Evolutionary conservation across 1,140 invertebrate genomes (phyloP).

Genomic region (Drosophila leontia): DNA sequence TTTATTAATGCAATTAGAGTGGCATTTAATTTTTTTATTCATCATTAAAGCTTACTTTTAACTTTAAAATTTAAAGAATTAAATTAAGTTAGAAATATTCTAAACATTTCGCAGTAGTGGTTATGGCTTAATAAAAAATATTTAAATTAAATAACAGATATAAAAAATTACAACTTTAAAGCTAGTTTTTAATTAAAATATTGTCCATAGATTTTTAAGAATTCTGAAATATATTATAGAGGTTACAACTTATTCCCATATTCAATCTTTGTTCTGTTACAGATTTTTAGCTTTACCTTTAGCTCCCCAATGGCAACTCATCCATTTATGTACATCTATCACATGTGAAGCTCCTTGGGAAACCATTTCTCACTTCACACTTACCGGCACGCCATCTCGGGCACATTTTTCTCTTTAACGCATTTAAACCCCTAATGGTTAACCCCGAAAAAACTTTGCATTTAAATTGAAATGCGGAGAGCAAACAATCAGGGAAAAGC

Average conservation of each 20-base stretch:
- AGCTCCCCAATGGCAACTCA: constrained; percentile 28
- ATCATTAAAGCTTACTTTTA: not conserved
- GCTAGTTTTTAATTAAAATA: not conserved
- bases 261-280: not conserved
- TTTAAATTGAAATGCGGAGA: constrained; percentile 62
- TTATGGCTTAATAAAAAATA: not conserved
- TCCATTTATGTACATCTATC: constrained; percentile 8
- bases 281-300: too few species aligned
- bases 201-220: not conserved
- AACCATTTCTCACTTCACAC: constrained; percentile 57
- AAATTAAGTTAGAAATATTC: not conserved
- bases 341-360: not conserved
- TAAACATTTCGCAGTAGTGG: not conserved
- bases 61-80: not conserved
- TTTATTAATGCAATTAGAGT: not conserved
- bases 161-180: not conserved
- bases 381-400: constrained; percentile 53
- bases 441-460: constrained; percentile 54
- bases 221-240: not conserved
- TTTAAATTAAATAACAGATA: too few species aligned
- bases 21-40: not conserved
- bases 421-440: constrained; percentile 53
- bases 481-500: constrained; percentile 14
- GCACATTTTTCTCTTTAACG: constrained; percentile 62
- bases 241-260: too few species aligned